Evolutionary conservation across 2,888 invertebrate species (phyloP).

Genomic region (Noctua comes): DNA sequence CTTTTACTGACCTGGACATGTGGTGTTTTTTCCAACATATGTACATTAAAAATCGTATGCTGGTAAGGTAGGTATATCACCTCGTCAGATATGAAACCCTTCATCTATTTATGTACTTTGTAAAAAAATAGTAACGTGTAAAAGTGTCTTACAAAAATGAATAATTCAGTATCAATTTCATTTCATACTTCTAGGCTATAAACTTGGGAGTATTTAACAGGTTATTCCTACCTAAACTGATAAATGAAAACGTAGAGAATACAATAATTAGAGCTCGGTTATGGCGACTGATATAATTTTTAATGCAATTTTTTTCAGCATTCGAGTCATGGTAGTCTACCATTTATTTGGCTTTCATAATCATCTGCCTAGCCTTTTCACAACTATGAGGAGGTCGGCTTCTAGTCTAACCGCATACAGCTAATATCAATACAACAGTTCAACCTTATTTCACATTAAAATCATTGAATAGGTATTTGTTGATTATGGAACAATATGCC

Average conservation of each 20-base stretch:
- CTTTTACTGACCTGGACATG: constrained; percentile 49
- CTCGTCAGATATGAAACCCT: neutral
- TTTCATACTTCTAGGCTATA: neutral
- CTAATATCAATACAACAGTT: neutral
- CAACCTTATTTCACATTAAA: neutral
- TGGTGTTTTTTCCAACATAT: constrained; percentile 41
- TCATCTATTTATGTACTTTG: neutral
- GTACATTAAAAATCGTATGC: constrained; percentile 4
- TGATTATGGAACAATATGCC: neutral
- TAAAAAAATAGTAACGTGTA: neutral
- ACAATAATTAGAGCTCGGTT: neutral
- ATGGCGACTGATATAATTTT: neutral
- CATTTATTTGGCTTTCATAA: neutral
- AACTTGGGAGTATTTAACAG: neutral
- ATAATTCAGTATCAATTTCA: neutral
- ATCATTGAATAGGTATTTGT: neutral
- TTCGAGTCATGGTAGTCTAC: neutral
- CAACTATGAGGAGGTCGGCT: neutral
- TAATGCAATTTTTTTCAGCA: too few species aligned
- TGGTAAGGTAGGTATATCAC: neutral
- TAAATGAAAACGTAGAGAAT: neutral
- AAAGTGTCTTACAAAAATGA: neutral
- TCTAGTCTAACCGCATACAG: neutral
- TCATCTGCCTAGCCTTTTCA: neutral
- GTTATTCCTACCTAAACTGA: too few species aligned